phyloP scores from a whole-genome alignment of 1,140 invertebrate species.

The Bombus fervidus region DNA sequence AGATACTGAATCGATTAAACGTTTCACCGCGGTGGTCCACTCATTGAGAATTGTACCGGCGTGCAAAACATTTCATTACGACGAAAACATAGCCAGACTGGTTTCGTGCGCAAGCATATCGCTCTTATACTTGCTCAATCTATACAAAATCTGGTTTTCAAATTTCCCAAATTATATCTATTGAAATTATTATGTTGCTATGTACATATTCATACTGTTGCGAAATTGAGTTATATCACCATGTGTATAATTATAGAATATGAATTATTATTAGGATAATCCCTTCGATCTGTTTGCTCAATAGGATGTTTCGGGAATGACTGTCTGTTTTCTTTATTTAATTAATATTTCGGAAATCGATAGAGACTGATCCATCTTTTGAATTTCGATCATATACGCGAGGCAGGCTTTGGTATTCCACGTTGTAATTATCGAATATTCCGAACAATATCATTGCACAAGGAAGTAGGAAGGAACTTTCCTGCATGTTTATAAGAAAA shows the following conservation, averaged over 20 bases:
- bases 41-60: constrained; percentile 15
- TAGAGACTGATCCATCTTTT: too few relatives aligned
- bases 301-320: too few relatives aligned
- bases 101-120: background rate
- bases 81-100: constrained; percentile 41
- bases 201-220: background rate
- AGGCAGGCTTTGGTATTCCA: background rate
- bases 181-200: background rate
- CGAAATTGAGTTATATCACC: background rate
- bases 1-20: constrained; percentile 36
- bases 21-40: constrained; percentile 22
- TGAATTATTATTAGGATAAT: background rate
- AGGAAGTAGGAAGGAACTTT: background rate
- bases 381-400: too few relatives aligned
- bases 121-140: too few relatives aligned
- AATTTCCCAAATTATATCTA: background rate
- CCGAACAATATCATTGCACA: background rate
- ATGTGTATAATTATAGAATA: background rate
- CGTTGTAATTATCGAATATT: background rate
- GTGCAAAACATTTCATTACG: constrained; percentile 57
- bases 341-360: too few relatives aligned
- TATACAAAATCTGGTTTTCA: background rate
- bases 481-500: too few relatives aligned
- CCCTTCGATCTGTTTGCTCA: too few relatives aligned
- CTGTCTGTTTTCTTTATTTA: too few relatives aligned